Conservation (phyloP, 2,113 vertebrate genomes). For the Pterocles burchelli region DNA sequence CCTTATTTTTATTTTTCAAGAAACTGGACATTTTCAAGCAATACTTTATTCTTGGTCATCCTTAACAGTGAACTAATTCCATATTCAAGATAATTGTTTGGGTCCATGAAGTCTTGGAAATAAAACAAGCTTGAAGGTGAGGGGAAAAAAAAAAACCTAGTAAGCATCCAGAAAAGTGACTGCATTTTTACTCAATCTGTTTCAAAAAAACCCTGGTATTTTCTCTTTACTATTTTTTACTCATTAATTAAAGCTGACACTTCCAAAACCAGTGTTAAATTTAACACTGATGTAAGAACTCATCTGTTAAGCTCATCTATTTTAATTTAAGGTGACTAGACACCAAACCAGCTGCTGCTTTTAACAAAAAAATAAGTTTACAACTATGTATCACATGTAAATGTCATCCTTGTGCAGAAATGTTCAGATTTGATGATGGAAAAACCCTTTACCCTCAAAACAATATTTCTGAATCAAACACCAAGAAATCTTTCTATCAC, state of each 20-base stretch:
- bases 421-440: background rate
- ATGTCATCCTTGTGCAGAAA: background rate
- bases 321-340: background rate
- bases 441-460: background rate
- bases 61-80: background rate
- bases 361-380: background rate
- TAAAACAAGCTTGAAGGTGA: background rate
- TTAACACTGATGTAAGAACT: background rate
- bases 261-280: slow-evolving; percentile 7
- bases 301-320: background rate
- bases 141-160: background rate
- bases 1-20: background rate
- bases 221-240: background rate
- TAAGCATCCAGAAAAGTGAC: accelerated
- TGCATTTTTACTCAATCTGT: background rate
- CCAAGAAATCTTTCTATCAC: background rate
- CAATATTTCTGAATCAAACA: background rate
- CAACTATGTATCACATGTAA: accelerated
- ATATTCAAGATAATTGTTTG: background rate
- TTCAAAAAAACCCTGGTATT: background rate
- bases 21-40: background rate
- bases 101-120: background rate
- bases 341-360: background rate
- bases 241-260: background rate
- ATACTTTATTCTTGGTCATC: background rate